Evolutionary conservation across 2,797 vertebrate species (phyloP).

Genomic region (Sebastes iracundus): DNA sequence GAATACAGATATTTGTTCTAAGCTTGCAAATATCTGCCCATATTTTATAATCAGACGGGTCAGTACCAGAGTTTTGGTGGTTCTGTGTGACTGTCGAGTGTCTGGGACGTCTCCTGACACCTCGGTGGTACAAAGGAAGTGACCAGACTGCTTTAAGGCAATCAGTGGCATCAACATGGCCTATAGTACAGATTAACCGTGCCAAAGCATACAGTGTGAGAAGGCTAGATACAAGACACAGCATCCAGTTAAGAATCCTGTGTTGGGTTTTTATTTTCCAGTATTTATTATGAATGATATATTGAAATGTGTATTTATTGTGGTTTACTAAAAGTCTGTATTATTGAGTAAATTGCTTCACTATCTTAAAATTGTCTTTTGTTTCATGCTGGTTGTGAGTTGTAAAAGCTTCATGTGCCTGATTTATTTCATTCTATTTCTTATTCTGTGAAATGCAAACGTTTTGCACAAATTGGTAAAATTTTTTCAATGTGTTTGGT

Average conservation of each 20-base stretch:
- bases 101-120: constrained; percentile 29
- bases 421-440: constrained; percentile 70
- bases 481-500: constrained; percentile 55
- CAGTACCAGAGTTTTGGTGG: background rate
- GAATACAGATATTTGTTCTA: constrained; percentile 39
- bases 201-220: constrained; percentile 70
- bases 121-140: constrained; percentile 29
- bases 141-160: constrained; percentile 63
- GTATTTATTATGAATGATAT: constrained; percentile 98
- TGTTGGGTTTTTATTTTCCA: constrained; percentile 86
- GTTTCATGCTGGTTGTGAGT: constrained; percentile 87
- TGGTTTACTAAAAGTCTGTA: constrained; percentile 92
- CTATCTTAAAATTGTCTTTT: constrained; percentile 87
- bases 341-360: constrained; percentile 90
- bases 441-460: constrained; percentile 75
- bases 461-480: constrained; percentile 79
- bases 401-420: constrained; percentile 90
- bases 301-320: constrained; percentile 98
- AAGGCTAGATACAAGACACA: constrained; percentile 42
- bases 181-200: constrained; percentile 50
- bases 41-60: constrained; percentile 15
- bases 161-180: constrained; percentile 52
- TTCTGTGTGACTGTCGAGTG: constrained; percentile 4
- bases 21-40: constrained; percentile 41
- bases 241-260: constrained; percentile 78